Conservation (phyloP, 1,140 invertebrate genomes). For the Neodiprion virginianus region DNA sequence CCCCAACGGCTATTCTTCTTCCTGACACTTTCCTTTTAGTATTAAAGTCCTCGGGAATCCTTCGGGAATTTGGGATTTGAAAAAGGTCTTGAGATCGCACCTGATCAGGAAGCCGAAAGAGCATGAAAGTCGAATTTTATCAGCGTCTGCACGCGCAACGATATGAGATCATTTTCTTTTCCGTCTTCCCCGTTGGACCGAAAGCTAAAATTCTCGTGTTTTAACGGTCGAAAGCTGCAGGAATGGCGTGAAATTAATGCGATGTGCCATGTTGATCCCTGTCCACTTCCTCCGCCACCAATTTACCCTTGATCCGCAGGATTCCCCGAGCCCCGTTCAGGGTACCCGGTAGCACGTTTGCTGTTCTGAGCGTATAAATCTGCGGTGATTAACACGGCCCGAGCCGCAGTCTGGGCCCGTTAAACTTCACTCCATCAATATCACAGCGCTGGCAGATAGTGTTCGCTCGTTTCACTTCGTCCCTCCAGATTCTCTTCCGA, state of each 20-base stretch:
- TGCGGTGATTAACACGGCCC: slow-evolving; percentile 4
- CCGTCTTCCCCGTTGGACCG: too few relatives aligned
- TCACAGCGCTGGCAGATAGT: neutral
- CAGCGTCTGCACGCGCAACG: too few relatives aligned
- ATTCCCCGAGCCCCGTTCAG: neutral
- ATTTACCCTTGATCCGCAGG: slow-evolving; percentile 1
- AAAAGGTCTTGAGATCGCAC: too few relatives aligned
- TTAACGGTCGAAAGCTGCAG: too few relatives aligned
- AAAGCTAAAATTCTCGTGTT: too few relatives aligned
- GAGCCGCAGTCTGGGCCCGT: neutral
- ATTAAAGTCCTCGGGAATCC: too few relatives aligned
- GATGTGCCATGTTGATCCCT: neutral
- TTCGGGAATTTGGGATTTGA: too few relatives aligned
- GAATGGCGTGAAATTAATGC: neutral
- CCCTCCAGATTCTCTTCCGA: neutral
- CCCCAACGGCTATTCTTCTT: too few relatives aligned
- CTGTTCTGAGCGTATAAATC: slow-evolving; percentile 7
- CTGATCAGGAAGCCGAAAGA: too few relatives aligned
- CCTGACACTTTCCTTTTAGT: too few relatives aligned
- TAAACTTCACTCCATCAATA: slow-evolving; percentile 7
- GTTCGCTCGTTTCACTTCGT: neutral
- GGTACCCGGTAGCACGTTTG: slow-evolving; percentile 1
- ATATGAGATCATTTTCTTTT: too few relatives aligned
- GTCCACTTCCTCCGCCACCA: neutral
- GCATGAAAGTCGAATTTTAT: too few relatives aligned